A percentile compares a stretch with the other conserved stretches of the same genome.
Evolutionary conservation across 1,140 invertebrate genomes (phyloP).

Genomic region (Neodiprion virginianus): DNA sequence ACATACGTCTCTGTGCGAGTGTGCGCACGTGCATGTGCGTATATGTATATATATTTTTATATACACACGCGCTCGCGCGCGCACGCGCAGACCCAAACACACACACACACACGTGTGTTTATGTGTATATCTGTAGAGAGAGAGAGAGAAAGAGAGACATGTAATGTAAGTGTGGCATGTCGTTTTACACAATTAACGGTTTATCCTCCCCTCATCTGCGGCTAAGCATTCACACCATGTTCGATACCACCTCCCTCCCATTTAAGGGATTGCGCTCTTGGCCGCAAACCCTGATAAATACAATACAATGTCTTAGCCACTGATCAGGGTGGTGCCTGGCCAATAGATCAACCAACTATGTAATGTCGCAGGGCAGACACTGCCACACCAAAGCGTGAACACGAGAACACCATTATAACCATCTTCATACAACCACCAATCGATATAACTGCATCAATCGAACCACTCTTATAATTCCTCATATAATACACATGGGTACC

Average conservation of each 20-base stretch:
- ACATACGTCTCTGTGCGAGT: no score
- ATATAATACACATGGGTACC: no score
- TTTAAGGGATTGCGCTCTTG: background rate
- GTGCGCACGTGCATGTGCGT: no score
- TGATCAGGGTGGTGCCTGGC: background rate
- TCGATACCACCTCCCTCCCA: background rate
- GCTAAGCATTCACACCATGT: background rate
- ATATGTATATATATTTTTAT: no score
- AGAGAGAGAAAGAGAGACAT: conserved; percentile 22
- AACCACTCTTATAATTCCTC: no score
- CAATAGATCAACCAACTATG: conserved; percentile 28
- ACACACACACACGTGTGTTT: no score
- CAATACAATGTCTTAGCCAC: no score
- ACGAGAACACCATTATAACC: conserved; percentile 34
- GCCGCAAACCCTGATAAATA: no score
- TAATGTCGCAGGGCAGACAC: conserved; percentile 54
- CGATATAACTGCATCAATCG: no score
- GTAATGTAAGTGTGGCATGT: conserved; percentile 31
- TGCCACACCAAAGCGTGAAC: conserved; percentile 49
- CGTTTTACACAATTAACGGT: conserved; percentile 28
- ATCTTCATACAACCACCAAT: conserved; percentile 6
- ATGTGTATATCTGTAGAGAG: background rate
- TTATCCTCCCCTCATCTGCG: background rate
- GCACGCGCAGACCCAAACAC: no score
- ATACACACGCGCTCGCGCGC: no score